These are phyloP conservation scores for Xanthorhoe designata DNA, from an alignment of 2,888 invertebrate species.

Conservation along the genomic window DNA sequence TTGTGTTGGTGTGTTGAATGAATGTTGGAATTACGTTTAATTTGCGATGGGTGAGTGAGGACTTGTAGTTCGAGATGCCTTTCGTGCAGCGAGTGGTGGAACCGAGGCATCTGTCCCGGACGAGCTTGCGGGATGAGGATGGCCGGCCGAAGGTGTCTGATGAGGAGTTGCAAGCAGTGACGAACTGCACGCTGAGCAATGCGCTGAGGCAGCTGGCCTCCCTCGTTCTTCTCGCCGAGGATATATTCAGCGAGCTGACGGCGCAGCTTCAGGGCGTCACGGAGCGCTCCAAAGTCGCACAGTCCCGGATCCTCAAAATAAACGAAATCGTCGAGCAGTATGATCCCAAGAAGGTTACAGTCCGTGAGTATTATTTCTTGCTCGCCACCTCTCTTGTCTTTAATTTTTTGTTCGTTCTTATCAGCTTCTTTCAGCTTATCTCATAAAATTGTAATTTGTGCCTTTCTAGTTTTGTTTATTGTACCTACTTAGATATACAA, in stretches of 20 bases:
- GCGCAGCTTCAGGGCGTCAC: constrained; percentile 90
- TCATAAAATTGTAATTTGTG: neutral
- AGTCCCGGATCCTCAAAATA: constrained; percentile 88
- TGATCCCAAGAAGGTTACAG: constrained; percentile 96
- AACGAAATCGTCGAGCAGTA: constrained; percentile 89
- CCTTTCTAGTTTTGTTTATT: neutral
- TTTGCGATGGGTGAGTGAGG: constrained; percentile 81
- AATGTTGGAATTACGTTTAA: constrained; percentile 79
- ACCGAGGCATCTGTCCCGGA: constrained; percentile 91
- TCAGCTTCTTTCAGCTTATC: neutral
- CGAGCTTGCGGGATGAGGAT: constrained; percentile 86
- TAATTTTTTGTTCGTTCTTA: neutral
- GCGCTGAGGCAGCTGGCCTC: constrained; percentile 94
- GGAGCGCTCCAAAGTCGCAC: constrained; percentile 89
- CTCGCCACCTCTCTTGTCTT: neutral
- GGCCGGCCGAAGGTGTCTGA: constrained; percentile 87
- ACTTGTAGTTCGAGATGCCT: constrained; percentile 88
- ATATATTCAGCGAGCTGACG: constrained; percentile 93
- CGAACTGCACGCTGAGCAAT: constrained; percentile 94
- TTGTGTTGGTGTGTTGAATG: constrained; percentile 83
- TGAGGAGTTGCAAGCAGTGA: constrained; percentile 93
- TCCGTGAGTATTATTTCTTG: constrained; percentile 90
- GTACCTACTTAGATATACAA: constrained; percentile 7
- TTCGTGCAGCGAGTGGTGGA: constrained; percentile 94
- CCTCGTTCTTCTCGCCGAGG: constrained; percentile 92